Evolutionary conservation across 1,140 invertebrate genomes (phyloP), one percentile per base, ranked within the genome.

Genomic region (Drosophila sp.): DNA sequence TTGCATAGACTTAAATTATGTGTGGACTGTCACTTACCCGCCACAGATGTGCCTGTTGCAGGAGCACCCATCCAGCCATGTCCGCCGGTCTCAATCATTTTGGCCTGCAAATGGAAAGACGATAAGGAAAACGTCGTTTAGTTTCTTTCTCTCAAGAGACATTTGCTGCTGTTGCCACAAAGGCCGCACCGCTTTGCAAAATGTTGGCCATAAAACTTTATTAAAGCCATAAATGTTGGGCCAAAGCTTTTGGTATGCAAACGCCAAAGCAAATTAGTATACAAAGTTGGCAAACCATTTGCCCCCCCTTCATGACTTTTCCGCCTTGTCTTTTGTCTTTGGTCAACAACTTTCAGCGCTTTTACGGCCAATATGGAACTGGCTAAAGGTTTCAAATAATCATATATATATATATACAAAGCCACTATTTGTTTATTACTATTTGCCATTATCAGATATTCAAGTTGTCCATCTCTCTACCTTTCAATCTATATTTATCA

Each of bases 1-100:
- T 11, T 69, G 45, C 7, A 18, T 18, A 34, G 34, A 29, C 11
- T 29, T 45, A 14, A 18, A 25, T 48, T 18, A 41, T 67, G 34
- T 51, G 54, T 64, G 59, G 32, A 56, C 16, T 48, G 65, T 36
- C 73, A 90, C 90, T 91, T 90, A 91, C 90, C 90, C 73, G 90
- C 89, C 56, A 91, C 90, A 45, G 90, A 91, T 64, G 90, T 83
- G 16, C 87, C 84, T 58, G 90, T 82, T 45, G 90, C 90, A 32
- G 82, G 86, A 36, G 80, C 87, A 11, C 87, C 81, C 90, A 91
- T 91, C 90, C 90, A 91, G 56, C 74, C 82, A 72, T 91, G 90
- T 76, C 83, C 90, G 50, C 90, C 82, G 38, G 72, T 90, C 51
- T 91, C 90, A 59, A 91, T 91, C 90, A 91, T 90, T 76, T 91